Conservation (phyloP, 2,797 vertebrate genomes). For the Gambusia yucatana region DNA sequence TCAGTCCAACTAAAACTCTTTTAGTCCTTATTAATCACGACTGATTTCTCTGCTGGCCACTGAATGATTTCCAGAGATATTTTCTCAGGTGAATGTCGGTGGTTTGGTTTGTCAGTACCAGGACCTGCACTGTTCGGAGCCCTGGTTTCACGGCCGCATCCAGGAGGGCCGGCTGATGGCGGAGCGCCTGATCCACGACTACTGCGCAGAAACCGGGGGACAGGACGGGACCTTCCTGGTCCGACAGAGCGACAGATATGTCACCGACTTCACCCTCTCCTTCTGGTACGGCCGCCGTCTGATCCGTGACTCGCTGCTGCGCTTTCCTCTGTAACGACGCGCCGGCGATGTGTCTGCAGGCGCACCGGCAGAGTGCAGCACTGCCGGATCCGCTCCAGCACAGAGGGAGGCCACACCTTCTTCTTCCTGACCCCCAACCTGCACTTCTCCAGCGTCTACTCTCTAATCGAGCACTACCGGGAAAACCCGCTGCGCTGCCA, state of each 20-base stretch:
- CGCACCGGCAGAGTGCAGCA: slow-evolving; percentile 92
- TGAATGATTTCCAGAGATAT: not conserved
- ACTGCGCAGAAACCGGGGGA: slow-evolving; percentile 87
- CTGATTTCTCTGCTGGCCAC: not conserved
- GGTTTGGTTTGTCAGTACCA: slow-evolving; percentile 44
- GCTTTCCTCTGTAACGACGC: not conserved
- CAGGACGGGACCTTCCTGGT: slow-evolving; percentile 93
- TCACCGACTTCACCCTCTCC: slow-evolving; percentile 89
- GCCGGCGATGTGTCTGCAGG: slow-evolving; percentile 73
- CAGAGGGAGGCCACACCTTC: slow-evolving; percentile 78
- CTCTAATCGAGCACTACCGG: slow-evolving; percentile 92
- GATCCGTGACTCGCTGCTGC: not conserved
- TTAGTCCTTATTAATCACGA: not conserved
- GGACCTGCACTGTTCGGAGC: slow-evolving; percentile 87
- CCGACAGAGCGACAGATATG: slow-evolving; percentile 88
- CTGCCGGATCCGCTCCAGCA: slow-evolving; percentile 88
- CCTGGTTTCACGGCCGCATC: slow-evolving; percentile 93
- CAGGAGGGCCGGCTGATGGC: slow-evolving; percentile 87
- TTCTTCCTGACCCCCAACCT: slow-evolving; percentile 93
- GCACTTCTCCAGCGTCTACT: slow-evolving; percentile 87
- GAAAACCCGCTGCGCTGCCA: slow-evolving; percentile 90
- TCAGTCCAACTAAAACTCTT: not conserved
- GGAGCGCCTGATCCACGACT: slow-evolving; percentile 90
- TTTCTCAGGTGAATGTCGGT: not conserved
- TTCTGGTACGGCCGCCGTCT: slow-evolving; percentile 87